Percentiles rank a stretch among this genome's conserved stretches.
Evolutionary conservation across 1,140 invertebrate genomes (phyloP).

Genomic region (Mycetomoellerius zeteki): DNA sequence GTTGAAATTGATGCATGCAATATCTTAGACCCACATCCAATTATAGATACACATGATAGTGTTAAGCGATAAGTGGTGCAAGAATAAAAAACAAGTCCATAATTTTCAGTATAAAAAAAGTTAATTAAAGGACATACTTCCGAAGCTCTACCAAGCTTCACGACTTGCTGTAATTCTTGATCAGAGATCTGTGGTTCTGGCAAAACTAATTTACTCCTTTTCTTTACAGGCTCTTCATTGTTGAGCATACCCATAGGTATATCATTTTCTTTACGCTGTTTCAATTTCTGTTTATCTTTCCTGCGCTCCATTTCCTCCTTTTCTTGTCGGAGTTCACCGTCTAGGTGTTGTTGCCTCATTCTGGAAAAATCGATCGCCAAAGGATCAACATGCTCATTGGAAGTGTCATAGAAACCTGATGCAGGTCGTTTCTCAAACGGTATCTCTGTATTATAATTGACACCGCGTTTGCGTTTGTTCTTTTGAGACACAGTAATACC

Average conservation of each 20-base stretch:
- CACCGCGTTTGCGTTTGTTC: conserved; percentile 92
- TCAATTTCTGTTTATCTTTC: conserved; percentile 97
- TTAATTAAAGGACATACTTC: conserved; percentile 87
- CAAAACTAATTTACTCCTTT: conserved; percentile 98
- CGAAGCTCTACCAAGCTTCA: conserved; percentile 98
- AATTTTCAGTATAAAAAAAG: neutral
- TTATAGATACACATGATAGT: no score
- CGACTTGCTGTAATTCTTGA: conserved; percentile 95
- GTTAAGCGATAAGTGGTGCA: neutral
- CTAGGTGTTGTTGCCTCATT: conserved; percentile 96
- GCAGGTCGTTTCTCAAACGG: conserved; percentile 98
- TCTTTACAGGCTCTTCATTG: conserved; percentile 96
- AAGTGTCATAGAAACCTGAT: conserved; percentile 97
- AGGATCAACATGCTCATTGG: conserved; percentile 95
- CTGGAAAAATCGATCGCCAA: conserved; percentile 95
- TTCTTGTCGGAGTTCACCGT: conserved; percentile 96
- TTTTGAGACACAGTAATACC: conserved; percentile 96
- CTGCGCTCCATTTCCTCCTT: conserved; percentile 95
- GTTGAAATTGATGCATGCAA: no score
- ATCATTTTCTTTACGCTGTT: conserved; percentile 98
- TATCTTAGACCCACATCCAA: no score
- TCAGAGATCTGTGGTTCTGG: conserved; percentile 99
- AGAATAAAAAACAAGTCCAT: neutral
- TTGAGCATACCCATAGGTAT: conserved; percentile 96
- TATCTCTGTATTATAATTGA: conserved; percentile 99